Evolutionary conservation across 35 echinoderm and acorn worm genomes (phyloP).

Genomic region (Strongylocentrotus purpuratus): DNA sequence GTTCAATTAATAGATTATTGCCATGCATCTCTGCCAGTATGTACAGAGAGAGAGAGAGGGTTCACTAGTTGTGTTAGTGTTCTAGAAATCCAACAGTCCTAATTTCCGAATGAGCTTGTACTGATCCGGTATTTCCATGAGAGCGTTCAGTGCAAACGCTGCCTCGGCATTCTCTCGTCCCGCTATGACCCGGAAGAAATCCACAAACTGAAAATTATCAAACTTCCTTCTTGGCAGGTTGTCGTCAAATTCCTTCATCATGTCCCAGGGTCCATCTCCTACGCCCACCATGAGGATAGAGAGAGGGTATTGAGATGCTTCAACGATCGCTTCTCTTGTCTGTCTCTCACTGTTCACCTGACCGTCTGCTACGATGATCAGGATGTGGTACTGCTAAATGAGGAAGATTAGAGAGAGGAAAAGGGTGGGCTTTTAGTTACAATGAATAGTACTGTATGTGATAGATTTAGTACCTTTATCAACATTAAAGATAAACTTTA

Average conservation of each 20-base stretch:
- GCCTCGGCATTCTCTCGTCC: slow-evolving; percentile 63
- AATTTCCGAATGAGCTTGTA: slow-evolving; percentile 71
- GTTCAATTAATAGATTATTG: no score
- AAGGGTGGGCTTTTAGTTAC: background rate
- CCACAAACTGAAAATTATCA: slow-evolving; percentile 99
- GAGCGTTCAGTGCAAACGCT: slow-evolving; percentile 81
- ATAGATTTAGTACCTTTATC: no score
- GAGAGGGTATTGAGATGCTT: slow-evolving; percentile 80
- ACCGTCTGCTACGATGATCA: slow-evolving; percentile 95
- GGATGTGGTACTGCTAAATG: slow-evolving; percentile 93
- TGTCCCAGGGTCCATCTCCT: slow-evolving; percentile 96
- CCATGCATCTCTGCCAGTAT: no score
- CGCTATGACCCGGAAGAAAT: slow-evolving; percentile 78
- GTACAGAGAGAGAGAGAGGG: no score
- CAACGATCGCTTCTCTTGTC: slow-evolving; percentile 89
- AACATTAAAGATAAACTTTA: no score
- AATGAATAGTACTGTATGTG: no score
- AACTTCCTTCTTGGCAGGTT: slow-evolving; percentile 80
- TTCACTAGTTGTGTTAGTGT: no score
- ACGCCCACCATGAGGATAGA: slow-evolving; percentile 99
- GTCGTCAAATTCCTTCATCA: slow-evolving; percentile 94
- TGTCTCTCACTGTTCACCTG: slow-evolving; percentile 83
- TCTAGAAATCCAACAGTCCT: slow-evolving; percentile 65
- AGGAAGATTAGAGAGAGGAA: background rate
- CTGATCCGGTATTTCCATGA: slow-evolving; percentile 98